phyloP scores from a whole-genome alignment of 2,888 invertebrate species.

The Scaeva pyrastri region DNA sequence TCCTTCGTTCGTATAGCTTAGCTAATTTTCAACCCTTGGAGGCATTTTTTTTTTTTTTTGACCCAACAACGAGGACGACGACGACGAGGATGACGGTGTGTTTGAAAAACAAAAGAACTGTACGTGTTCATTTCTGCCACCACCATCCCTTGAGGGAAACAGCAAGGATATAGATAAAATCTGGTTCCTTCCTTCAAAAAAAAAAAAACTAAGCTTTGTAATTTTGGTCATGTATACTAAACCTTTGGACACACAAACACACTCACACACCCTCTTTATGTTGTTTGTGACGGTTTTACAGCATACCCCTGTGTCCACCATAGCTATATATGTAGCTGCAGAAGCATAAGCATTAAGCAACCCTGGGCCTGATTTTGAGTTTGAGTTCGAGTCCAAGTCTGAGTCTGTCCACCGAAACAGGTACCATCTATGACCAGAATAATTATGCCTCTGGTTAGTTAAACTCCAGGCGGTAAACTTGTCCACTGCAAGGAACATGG shows the following conservation, averaged over 20 bases:
- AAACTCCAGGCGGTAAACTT: conserved; percentile 73
- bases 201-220: conserved; percentile 45
- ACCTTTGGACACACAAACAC: conserved; percentile 15
- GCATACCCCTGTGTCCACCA: too few species aligned
- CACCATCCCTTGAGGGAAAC: background rate
- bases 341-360: conserved; percentile 24
- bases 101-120: conserved; percentile 41
- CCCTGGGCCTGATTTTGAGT: background rate
- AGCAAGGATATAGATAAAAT: conserved; percentile 10
- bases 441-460: conserved; percentile 72
- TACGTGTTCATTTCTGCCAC: conserved; percentile 43
- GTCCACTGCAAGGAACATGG: conserved; percentile 73
- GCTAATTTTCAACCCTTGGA: conserved; percentile 64
- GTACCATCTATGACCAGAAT: conserved; percentile 70
- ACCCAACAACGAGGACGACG: background rate
- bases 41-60: conserved; percentile 2
- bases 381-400: background rate
- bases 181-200: too few species aligned
- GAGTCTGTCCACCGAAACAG: conserved; percentile 40
- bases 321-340: background rate
- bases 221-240: conserved; percentile 69
- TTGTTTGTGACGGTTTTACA: conserved; percentile 28
- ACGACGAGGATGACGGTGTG: background rate
- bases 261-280: conserved; percentile 6
- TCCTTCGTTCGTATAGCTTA: background rate